Percentiles rank a stretch among this genome's conserved stretches.
Conservation (phyloP, 2,797 vertebrate genomes). For the Eurystomus glaucurus region DNA sequence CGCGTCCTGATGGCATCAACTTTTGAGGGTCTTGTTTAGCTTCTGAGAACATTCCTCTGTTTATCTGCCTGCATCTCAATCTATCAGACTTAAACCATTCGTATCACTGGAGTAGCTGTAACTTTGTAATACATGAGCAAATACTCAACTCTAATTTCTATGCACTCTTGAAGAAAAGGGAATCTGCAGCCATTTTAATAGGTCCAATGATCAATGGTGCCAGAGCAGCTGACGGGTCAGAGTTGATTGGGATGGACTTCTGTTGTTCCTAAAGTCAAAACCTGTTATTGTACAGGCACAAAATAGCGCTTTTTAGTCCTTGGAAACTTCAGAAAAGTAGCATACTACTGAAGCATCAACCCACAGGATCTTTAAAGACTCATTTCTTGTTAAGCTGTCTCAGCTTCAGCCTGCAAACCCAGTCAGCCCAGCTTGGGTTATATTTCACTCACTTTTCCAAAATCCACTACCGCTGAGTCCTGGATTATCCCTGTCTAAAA, state of each 20-base stretch:
- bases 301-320: slow-evolving; percentile 1
- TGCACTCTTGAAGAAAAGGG: background rate
- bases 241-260: background rate
- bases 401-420: slow-evolving; percentile 21
- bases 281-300: background rate
- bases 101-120: background rate
- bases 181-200: background rate
- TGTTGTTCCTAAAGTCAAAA: background rate
- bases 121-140: background rate
- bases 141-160: background rate
- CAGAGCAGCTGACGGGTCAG: background rate
- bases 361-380: slow-evolving; percentile 43
- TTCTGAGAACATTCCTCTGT: background rate
- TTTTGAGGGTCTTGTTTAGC: background rate
- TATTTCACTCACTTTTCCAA: slow-evolving; percentile 71
- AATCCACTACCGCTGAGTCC: slow-evolving; percentile 57
- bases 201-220: background rate
- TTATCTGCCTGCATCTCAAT: background rate
- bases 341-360: background rate
- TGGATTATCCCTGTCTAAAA: slow-evolving; percentile 70
- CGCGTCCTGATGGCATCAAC: background rate
- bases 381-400: slow-evolving; percentile 60
- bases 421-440: slow-evolving; percentile 53
- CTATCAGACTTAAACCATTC: background rate
- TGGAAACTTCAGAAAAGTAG: slow-evolving; percentile 29